Evolutionary conservation across 1,140 invertebrate species (phyloP), one percentile per base, ranked within the genome.

Genomic region (Mylabris phalerata): DNA sequence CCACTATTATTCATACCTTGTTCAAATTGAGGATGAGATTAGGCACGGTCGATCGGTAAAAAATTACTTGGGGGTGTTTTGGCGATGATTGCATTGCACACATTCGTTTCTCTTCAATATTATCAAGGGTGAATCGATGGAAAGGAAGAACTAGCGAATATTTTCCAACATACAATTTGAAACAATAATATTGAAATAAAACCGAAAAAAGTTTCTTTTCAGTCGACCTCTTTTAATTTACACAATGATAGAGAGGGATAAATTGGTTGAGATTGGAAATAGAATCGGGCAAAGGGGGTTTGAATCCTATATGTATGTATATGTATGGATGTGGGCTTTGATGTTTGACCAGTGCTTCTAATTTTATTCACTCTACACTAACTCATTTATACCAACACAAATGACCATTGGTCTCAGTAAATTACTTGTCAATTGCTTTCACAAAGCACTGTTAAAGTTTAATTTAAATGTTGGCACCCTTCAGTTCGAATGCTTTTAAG

Each of bases 351-450:
- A 71, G 60, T 70, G 71, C 61, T 65, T 68, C 69, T 72, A 72
- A 72, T 72, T 72, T 72, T 70, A 71, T 71, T 70, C 71, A 63
- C 64, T 65, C 68, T 59, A 55, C 63, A 69, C 64, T 72, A 72
- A 72, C 69, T 72, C 71, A 72, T 72, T 72, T 72, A 72, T 66
- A 65, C 68, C 32, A 63, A 66, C 71, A 72, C 71, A 72, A 71
- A 72, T 72, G 71, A 71, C 71, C 71, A 71, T 70, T 72, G 71
- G 71, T 70, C 69, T 71, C 69, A 65, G 64, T 62, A 72, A 72
- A 72, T 72, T 71, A 71, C 71, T 71, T 72, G 71, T 71, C 71
- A 71, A 72, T 69, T 72, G 69, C 71, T 69, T 70, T 68, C 69
- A 70, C 63, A 67, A 67, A 65, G 66, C 67, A 57, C 57, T 56